Evolutionary conservation across 2,113 vertebrate genomes (phyloP).

Genomic region (Climacteris rufus): DNA sequence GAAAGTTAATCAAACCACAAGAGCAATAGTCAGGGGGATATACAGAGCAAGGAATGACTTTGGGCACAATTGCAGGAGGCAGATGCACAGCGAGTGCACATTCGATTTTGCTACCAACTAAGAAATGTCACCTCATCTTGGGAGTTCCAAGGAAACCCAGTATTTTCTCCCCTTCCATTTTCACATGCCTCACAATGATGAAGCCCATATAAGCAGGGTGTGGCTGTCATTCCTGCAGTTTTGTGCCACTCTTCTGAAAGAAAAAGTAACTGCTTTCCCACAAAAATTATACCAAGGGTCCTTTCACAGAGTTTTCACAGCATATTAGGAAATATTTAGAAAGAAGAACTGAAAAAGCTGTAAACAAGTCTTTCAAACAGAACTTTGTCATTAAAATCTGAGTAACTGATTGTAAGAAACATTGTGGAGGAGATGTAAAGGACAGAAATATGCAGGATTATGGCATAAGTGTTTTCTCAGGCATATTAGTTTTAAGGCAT

Average conservation of each 20-base stretch:
- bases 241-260: not conserved
- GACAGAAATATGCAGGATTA: not conserved
- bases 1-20: not conserved
- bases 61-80: not conserved
- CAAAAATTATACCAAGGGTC: not conserved
- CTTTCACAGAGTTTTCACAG: not conserved
- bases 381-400: not conserved
- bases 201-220: accelerated
- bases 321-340: not conserved
- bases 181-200: not conserved
- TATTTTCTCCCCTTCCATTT: not conserved
- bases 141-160: not conserved
- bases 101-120: accelerated
- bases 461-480: not conserved
- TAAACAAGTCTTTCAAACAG: not conserved
- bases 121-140: not conserved
- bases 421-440: not conserved
- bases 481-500: not conserved
- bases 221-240: not conserved
- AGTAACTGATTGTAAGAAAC: not conserved
- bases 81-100: accelerated
- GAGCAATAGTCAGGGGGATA: not conserved
- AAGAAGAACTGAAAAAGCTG: not conserved
- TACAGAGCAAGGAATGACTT: accelerated
- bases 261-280: not conserved